phyloP scores from a whole-genome alignment of 2,888 invertebrate genomes.

The Tyria jacobaeae region DNA sequence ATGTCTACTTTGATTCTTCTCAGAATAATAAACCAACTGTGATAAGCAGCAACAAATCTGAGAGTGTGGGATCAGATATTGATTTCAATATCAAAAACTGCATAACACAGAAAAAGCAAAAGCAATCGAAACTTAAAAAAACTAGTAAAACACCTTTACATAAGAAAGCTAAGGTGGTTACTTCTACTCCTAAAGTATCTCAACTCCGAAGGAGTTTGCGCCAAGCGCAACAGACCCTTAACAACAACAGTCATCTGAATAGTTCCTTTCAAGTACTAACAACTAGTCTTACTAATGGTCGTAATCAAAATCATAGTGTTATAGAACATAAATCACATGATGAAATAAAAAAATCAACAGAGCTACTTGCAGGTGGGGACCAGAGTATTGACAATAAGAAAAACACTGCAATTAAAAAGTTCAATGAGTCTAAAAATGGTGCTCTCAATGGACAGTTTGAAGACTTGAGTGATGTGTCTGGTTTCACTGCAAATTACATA shows the following conservation, averaged over 20 bases:
- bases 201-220: conserved; percentile 71
- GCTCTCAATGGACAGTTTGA: conserved; percentile 72
- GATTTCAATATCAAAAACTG: conserved; percentile 76
- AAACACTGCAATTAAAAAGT: conserved; percentile 36
- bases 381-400: conserved; percentile 50
- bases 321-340: conserved; percentile 39
- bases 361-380: conserved; percentile 52
- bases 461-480: conserved; percentile 81
- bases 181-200: conserved; percentile 72
- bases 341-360: conserved; percentile 44
- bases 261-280: conserved; percentile 68
- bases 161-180: conserved; percentile 71
- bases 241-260: conserved; percentile 65
- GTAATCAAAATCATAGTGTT: conserved; percentile 44
- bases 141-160: conserved; percentile 55
- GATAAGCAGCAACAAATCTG: conserved; percentile 63
- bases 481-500: conserved; percentile 82
- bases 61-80: conserved; percentile 65
- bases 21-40: conserved; percentile 57
- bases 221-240: conserved; percentile 62
- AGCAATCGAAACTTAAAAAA: conserved; percentile 62
- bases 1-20: conserved; percentile 72
- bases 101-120: conserved; percentile 63
- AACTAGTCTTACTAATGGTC: conserved; percentile 55
- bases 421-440: conserved; percentile 48